Percentiles rank a stretch among this genome's conserved stretches.
Conservation (phyloP, 2,113 vertebrate genomes). For the Dryoscopus gambensis region DNA sequence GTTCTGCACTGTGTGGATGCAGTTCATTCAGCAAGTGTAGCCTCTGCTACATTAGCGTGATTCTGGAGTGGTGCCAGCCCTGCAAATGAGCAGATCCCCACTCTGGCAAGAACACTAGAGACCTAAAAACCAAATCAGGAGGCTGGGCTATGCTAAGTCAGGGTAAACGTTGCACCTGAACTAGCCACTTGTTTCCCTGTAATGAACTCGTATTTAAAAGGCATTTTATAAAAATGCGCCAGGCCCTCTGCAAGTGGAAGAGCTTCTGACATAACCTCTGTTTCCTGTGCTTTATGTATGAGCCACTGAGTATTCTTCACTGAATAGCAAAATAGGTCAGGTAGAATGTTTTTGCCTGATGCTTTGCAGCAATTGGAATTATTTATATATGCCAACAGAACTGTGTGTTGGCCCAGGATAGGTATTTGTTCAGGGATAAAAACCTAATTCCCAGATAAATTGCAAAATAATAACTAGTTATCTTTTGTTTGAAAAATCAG, state of each 20-base stretch:
- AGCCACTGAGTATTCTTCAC: slow-evolving; percentile 47
- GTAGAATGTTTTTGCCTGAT: slow-evolving; percentile 57
- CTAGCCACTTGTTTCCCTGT: slow-evolving; percentile 2
- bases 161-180: not conserved
- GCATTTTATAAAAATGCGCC: not conserved
- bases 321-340: slow-evolving; percentile 29
- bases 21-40: not conserved
- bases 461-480: slow-evolving; percentile 40
- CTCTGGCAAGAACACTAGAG: not conserved
- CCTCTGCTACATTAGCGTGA: not conserved
- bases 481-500: slow-evolving; percentile 35
- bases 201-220: not conserved
- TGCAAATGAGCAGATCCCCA: not conserved
- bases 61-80: not conserved
- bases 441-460: slow-evolving; percentile 30
- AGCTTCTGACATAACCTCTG: slow-evolving; percentile 27
- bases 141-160: slow-evolving; percentile 19
- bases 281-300: slow-evolving; percentile 19
- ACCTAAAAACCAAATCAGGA: not conserved
- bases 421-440: slow-evolving; percentile 46
- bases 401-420: not conserved
- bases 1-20: not conserved
- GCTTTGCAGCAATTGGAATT: slow-evolving; percentile 49
- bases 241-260: slow-evolving; percentile 22
- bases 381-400: slow-evolving; percentile 34